Percentiles rank a stretch among this genome's conserved stretches.
Conservation (phyloP, 2,797 vertebrate genomes). For the Chaetodon trifasciatus region DNA sequence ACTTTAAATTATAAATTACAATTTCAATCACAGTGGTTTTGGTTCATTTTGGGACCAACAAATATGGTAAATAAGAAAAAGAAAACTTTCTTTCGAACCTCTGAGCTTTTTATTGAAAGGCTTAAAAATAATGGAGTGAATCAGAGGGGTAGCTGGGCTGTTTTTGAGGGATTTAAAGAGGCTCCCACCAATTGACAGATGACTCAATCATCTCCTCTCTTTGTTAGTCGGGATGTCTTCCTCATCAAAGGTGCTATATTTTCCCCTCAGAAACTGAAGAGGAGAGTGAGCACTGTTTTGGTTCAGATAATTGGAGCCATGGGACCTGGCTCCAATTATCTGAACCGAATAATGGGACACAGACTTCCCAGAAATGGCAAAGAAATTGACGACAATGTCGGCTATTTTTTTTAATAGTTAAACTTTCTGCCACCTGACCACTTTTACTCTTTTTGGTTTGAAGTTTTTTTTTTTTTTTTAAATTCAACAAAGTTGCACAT, state of each 20-base stretch:
- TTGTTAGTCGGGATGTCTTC: slow-evolving; percentile 49
- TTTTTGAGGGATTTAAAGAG: slow-evolving; percentile 39
- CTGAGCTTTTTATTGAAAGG: slow-evolving; percentile 23
- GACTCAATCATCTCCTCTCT: slow-evolving; percentile 50
- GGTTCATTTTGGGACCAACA: slow-evolving; percentile 7
- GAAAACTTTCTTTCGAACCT: background rate
- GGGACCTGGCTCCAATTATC: slow-evolving; percentile 45
- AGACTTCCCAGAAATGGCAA: slow-evolving; percentile 42
- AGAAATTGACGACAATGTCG: slow-evolving; percentile 40
- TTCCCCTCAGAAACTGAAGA: slow-evolving; percentile 42
- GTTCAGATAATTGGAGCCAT: slow-evolving; percentile 68
- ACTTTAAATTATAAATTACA: background rate
- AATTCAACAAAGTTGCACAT: background rate
- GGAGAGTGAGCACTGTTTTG: slow-evolving; percentile 34
- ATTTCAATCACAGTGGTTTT: background rate
- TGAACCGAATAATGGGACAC: slow-evolving; percentile 36
- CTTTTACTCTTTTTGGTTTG: slow-evolving; percentile 21
- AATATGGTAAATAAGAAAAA: background rate
- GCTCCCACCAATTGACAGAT: slow-evolving; percentile 34
- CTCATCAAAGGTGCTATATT: slow-evolving; percentile 67
- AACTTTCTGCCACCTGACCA: slow-evolving; percentile 31
- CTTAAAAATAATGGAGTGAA: slow-evolving; percentile 37
- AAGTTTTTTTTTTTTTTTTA: slow-evolving; percentile 18
- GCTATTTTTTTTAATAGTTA: slow-evolving; percentile 43
- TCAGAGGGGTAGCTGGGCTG: slow-evolving; percentile 19